These are phyloP conservation scores for Campoplex nolae DNA, from an alignment of 2,888 invertebrate genomes.

Conservation along the genomic window DNA sequence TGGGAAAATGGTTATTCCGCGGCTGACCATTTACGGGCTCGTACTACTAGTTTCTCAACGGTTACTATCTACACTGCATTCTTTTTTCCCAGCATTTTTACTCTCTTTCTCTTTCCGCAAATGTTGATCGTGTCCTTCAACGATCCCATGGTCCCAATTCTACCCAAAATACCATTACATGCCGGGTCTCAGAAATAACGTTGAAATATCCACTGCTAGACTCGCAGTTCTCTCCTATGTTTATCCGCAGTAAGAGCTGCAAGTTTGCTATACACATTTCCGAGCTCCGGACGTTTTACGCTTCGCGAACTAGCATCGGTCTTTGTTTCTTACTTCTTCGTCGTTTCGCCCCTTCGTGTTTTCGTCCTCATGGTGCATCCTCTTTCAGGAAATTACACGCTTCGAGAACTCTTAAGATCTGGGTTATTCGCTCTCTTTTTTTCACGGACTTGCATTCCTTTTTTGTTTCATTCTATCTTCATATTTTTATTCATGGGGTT, in stretches of 20 bases:
- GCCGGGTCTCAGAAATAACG: slow-evolving; percentile 40
- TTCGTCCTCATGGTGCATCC: slow-evolving; percentile 23
- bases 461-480: neutral
- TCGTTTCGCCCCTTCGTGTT: neutral
- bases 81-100: neutral
- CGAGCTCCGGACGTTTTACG: slow-evolving; percentile 19
- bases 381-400: slow-evolving; percentile 23
- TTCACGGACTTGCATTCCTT: neutral
- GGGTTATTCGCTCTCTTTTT: neutral
- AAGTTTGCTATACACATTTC: slow-evolving; percentile 13
- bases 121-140: slow-evolving; percentile 46
- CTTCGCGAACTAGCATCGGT: slow-evolving; percentile 21
- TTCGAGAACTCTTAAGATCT: slow-evolving; percentile 26
- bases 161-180: slow-evolving; percentile 28
- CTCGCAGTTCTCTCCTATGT: slow-evolving; percentile 47
- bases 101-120: slow-evolving; percentile 2
- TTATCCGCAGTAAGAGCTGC: slow-evolving; percentile 36
- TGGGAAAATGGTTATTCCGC: slow-evolving; percentile 1
- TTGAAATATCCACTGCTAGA: slow-evolving; percentile 55
- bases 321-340: slow-evolving; percentile 9
- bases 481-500: neutral
- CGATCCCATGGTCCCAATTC: slow-evolving; percentile 26
- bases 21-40: slow-evolving; percentile 22
- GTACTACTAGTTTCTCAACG: slow-evolving; percentile 8
- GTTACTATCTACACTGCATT: neutral